Evolutionary conservation across 2,797 vertebrate genomes (phyloP).

Genomic region (Dicrostonyx torquatus): DNA sequence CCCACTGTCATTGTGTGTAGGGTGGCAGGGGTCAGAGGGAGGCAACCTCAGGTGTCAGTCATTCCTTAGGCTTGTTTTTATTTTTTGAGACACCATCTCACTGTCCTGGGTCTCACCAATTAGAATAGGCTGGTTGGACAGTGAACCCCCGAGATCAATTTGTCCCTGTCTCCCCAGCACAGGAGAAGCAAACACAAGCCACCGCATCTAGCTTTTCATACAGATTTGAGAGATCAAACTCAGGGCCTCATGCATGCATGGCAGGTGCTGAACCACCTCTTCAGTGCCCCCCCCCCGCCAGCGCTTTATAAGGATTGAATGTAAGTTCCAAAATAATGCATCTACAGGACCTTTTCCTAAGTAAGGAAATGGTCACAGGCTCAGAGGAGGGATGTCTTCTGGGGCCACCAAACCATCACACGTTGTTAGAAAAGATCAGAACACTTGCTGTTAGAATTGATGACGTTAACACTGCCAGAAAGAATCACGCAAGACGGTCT

Average conservation of each 20-base stretch:
- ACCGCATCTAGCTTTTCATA: neutral
- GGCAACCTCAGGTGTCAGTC: neutral
- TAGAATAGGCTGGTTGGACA: neutral
- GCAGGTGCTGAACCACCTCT: neutral
- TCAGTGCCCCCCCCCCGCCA: fast-evolving
- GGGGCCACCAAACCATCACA: too few relatives aligned
- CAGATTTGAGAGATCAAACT: neutral
- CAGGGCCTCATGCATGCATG: neutral
- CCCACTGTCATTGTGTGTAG: neutral
- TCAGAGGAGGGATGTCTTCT: fast-evolving
- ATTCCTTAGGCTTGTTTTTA: neutral
- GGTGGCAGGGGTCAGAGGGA: too few relatives aligned
- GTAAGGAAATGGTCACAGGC: fast-evolving
- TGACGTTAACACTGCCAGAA: neutral
- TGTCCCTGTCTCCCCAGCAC: neutral
- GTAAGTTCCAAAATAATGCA: neutral
- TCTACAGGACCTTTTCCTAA: neutral
- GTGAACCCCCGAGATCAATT: neutral
- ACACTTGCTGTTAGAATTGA: neutral
- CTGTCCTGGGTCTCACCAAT: neutral
- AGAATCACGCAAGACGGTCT: neutral
- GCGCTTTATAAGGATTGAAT: neutral
- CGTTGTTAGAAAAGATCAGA: fast-evolving
- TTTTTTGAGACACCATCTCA: neutral
- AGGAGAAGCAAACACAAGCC: neutral